A percentile compares a stretch with the other conserved stretches of the same genome.
phyloP scores from a whole-genome alignment of 2,797 vertebrate genomes.

The Lepus oiostolus region DNA sequence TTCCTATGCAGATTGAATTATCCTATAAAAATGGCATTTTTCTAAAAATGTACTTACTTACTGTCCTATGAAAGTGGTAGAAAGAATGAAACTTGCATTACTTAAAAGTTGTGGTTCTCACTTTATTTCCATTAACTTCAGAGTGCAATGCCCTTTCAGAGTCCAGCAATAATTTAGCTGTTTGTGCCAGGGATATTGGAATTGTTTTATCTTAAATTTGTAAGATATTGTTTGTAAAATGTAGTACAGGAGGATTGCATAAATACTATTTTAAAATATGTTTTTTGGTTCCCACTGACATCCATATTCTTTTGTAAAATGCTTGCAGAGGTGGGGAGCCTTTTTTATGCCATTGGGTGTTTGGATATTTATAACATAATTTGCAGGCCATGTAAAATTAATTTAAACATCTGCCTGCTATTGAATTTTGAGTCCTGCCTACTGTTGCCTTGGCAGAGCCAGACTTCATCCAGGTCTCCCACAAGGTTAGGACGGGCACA shows the following conservation, averaged over 20 bases:
- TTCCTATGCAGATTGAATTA: too few species aligned
- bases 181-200: background rate
- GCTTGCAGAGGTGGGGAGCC: too few species aligned
- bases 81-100: background rate
- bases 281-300: background rate
- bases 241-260: background rate
- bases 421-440: too few species aligned
- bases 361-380: too few species aligned
- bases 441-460: too few species aligned
- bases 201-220: background rate
- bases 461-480: too few species aligned
- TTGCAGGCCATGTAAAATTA: too few species aligned
- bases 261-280: background rate
- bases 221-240: background rate
- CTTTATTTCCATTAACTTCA: slow-evolving; percentile 2
- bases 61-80: background rate
- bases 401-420: too few species aligned
- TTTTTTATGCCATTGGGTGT: too few species aligned
- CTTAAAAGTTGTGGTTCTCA: background rate
- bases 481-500: too few species aligned
- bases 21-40: background rate
- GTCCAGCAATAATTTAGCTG: background rate
- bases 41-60: background rate
- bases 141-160: background rate
- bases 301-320: background rate